Base-by-base conservation (phyloP, 2,113 vertebrate species). In the Ornithorhynchus anatinus region DNA sequence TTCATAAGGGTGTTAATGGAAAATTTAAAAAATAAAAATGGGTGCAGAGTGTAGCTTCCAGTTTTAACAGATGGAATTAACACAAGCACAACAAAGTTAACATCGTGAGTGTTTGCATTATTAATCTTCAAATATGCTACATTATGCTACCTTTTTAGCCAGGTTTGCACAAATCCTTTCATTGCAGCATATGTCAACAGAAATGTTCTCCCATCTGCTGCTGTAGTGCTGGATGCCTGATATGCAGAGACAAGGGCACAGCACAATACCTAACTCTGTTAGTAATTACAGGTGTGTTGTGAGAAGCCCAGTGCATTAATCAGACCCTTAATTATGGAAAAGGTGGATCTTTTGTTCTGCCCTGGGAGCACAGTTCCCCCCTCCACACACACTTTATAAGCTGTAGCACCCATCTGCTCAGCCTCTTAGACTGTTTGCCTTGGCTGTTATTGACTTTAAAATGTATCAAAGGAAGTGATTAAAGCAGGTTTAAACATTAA, bases 331-430 rank as follows among this genome's bases (percentile, higher is more conserved):
- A 91, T 94, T 92, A 90, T 67, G 39, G 71, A 79, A 86, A 82
- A 94, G 94, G 94, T 94, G 86, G 76, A 77, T 90, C 92, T 95
- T 96, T 96, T 96, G 93, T 96, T 93, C 89, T 81, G 71, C 62
- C 75, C 77, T 36, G 59, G 1, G 70, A 85, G 77, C 10, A 25
- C 3, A 77, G 81, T 88, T 90, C 86, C 72, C n/a, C n/a, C n/a
- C n/a, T n/a, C 84, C 88, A 40, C 88, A 40, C 88, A 75, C 76
- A 50, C 82, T 93, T 91, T 94, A 92, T 88, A 88, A 91, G 88
- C 70, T 40, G 58, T 82, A 87, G 77, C 85, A 80, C 94, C 94
- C 94, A 96, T 96, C 95, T 97, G 95, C 92, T 95, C 80, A 23
- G 70, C 75, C 74, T 84, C 82, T 89, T 68, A 89, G 74, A 88